Base-by-base conservation (phyloP, 2,113 vertebrate species). In the Neotoma lepida region DNA sequence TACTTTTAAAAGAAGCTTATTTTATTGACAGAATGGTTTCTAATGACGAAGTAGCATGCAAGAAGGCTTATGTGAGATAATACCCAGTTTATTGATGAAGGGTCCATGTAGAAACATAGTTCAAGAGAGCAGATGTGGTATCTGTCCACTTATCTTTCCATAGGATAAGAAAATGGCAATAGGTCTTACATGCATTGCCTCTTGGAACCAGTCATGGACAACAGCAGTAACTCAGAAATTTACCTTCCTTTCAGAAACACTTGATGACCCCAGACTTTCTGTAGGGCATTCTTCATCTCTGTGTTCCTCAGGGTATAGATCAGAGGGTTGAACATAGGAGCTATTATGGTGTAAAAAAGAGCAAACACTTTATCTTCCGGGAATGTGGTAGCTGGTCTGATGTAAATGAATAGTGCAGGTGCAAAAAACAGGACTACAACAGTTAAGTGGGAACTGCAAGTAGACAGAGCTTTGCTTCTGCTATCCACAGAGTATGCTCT, bases 301-400 rank as follows among this genome's bases (percentile, higher is more conserved):
- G 26, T 8, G 20, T 97, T 96, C 54, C 94, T 95, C 24, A 97
- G 82, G 0, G 61, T 95, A 6, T 94, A 95, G 26, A 97, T 89
- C 28, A 96, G 88, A 22, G 93, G 94, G 33, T 94, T 95, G 44
- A 97, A 49, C 88, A 97, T 56, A 3, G 94, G 95, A 1, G 71
- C 92, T n/a, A 95, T 49, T 33, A 95, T 93, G 0, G 95, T 95
- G 13, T 95, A 95, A 44, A 94, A 95, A 15, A 93, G 56, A 26
- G 90, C 81, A 7, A 97, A 88, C 1, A 90, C 64, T 66, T 97
- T 95, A 58, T 94, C 89, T 82, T 90, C 86, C 22, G 86, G 49
- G 2, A 63, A 87, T 0, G 86, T 92, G 6, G 10, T 22, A 2
- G 49, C 41, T 13, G 86, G 89, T 18, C 92, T 58, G 22, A 95